Conservation (phyloP, 1,140 invertebrate genomes). For the Coenobita brevimanus region DNA sequence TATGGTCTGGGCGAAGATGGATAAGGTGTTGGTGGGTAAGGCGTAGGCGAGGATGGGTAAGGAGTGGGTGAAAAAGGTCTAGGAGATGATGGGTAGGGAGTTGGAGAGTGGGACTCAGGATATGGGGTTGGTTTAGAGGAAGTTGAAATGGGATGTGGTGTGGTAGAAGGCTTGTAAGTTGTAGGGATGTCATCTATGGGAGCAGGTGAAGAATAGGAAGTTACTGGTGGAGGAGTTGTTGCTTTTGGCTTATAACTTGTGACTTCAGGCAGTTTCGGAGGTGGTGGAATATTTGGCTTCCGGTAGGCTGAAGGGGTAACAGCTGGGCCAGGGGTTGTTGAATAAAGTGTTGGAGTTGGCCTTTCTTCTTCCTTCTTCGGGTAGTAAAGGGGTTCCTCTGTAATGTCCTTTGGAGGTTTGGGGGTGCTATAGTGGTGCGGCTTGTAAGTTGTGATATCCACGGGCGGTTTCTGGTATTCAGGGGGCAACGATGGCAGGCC, state of each 20-base stretch:
- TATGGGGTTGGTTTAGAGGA: conserved; percentile 5
- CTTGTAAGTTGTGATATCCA: conserved; percentile 34
- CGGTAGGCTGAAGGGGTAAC: not conserved
- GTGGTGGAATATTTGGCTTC: not conserved
- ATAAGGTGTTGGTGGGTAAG: not conserved
- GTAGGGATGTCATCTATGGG: not conserved
- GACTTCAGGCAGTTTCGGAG: conserved; percentile 39
- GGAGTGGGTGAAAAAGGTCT: not conserved
- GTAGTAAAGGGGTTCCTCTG: not conserved
- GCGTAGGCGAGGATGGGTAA: not conserved
- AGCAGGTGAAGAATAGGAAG: not conserved
- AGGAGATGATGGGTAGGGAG: not conserved
- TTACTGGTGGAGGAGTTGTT: too few relatives aligned
- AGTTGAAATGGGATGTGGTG: not conserved
- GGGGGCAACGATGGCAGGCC: too few relatives aligned
- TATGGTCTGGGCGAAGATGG: conserved; percentile 1
- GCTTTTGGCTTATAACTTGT: conserved; percentile 35
- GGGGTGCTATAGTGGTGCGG: not conserved
- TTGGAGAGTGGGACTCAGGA: not conserved
- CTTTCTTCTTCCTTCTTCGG: not conserved
- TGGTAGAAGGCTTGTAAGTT: not conserved
- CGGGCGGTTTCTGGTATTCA: not conserved
- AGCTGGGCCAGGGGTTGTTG: not conserved
- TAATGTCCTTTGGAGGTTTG: not conserved
- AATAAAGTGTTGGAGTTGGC: not conserved